Evolutionary conservation across 2,113 vertebrate genomes (phyloP).

Genomic region (Parus major): DNA sequence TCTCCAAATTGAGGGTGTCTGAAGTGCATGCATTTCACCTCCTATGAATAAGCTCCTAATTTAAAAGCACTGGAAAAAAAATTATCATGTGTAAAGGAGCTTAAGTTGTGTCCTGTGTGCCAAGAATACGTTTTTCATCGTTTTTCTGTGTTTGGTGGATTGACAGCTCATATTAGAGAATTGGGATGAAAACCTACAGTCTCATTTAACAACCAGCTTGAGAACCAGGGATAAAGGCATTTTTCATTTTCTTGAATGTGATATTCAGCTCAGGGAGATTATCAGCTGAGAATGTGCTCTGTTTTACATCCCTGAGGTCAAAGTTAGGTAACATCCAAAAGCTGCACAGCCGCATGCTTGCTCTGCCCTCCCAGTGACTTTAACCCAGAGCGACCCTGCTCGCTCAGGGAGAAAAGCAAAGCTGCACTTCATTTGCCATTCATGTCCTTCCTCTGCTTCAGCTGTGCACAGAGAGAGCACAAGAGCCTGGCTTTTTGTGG

Average conservation of each 20-base stretch:
- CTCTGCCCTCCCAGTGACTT: slow-evolving; percentile 13
- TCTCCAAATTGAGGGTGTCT: not conserved
- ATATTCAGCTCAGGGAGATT: not conserved
- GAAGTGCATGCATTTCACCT: not conserved
- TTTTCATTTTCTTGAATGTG: slow-evolving; percentile 6
- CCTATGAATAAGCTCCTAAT: not conserved
- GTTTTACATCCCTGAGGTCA: not conserved
- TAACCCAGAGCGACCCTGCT: not conserved
- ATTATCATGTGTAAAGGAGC: not conserved
- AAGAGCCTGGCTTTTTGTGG: not conserved
- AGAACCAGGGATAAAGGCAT: not conserved
- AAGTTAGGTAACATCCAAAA: not conserved
- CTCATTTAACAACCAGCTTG: not conserved
- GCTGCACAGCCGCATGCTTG: not conserved
- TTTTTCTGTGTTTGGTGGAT: not conserved
- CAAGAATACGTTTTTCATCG: not conserved
- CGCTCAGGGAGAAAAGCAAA: not conserved
- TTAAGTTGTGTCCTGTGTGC: not conserved
- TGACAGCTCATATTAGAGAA: slow-evolving; percentile 13
- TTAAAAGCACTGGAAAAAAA: slow-evolving; percentile 23
- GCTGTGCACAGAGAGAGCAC: not conserved
- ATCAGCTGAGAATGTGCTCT: not conserved
- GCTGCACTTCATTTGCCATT: not conserved
- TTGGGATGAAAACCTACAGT: not conserved
- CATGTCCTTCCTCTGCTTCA: not conserved